These are phyloP conservation scores for Pseudomugil tenellus DNA, from an alignment of 2,797 vertebrate species.

Conservation along the genomic window DNA sequence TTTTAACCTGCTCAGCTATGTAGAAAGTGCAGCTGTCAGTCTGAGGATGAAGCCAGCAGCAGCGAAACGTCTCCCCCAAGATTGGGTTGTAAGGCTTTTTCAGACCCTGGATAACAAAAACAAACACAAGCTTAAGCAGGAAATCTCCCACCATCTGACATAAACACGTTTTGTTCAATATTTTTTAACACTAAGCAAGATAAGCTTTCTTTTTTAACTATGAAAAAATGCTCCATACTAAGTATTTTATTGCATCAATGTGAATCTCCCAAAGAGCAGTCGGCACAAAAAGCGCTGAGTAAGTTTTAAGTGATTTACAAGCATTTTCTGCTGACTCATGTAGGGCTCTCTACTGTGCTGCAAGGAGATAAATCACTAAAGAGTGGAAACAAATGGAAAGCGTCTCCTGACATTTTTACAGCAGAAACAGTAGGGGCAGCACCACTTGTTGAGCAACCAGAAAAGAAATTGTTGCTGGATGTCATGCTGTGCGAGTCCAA, in stretches of 20 bases:
- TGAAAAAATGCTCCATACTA: neutral
- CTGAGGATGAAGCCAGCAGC: conserved; percentile 94
- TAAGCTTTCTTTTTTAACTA: neutral
- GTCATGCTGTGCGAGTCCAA: conserved; percentile 7
- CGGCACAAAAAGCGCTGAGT: conserved; percentile 30
- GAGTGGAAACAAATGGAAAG: conserved; percentile 13
- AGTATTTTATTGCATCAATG: neutral
- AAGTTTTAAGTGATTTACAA: conserved; percentile 18
- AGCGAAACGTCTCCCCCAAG: conserved; percentile 95
- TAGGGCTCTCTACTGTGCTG: neutral
- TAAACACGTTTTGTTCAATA: neutral
- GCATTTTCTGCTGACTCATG: conserved; percentile 27
- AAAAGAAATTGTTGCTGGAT: conserved; percentile 10
- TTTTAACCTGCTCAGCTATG: conserved; percentile 92
- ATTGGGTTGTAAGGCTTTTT: conserved; percentile 99
- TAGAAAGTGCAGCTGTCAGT: conserved; percentile 96
- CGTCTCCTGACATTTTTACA: conserved; percentile 26
- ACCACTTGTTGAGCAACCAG: conserved; percentile 15
- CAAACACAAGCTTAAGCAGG: conserved; percentile 6
- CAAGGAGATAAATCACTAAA: conserved; percentile 27
- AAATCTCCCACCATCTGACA: neutral
- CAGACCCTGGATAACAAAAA: conserved; percentile 85
- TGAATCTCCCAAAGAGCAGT: neutral
- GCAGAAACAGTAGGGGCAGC: neutral
- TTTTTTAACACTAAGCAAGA: neutral